A percentile compares a stretch with the other conserved stretches of the same genome.
Conservation (phyloP, 1,140 invertebrate species). For the Penaeus indicus region DNA sequence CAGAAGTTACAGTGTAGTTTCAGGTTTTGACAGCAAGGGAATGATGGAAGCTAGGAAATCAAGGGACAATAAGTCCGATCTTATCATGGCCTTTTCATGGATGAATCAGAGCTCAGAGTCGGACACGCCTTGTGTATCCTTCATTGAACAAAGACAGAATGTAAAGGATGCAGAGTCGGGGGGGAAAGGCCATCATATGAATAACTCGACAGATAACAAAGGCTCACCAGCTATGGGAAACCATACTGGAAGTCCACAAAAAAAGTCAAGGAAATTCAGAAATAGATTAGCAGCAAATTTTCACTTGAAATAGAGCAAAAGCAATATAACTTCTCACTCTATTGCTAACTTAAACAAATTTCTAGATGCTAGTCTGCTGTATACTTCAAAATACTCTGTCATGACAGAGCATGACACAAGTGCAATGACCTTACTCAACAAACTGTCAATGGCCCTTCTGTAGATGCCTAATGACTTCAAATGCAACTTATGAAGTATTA, state of each 20-base stretch:
- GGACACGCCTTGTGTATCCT: slow-evolving; percentile 55
- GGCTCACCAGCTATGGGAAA: background rate
- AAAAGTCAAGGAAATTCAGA: slow-evolving; percentile 53
- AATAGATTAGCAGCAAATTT: slow-evolving; percentile 60
- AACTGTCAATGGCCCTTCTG: no score
- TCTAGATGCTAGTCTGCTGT: no score
- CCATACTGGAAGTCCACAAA: background rate
- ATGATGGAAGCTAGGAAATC: background rate
- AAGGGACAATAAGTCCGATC: slow-evolving; percentile 38
- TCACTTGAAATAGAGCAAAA: slow-evolving; percentile 31
- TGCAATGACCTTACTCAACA: no score
- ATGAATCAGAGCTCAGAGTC: slow-evolving; percentile 50
- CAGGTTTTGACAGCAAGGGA: slow-evolving; percentile 16
- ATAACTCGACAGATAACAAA: slow-evolving; percentile 16
- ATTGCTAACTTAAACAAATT: no score
- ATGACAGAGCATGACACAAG: no score
- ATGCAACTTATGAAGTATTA: no score
- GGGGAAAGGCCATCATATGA: slow-evolving; percentile 17
- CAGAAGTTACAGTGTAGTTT: slow-evolving; percentile 21
- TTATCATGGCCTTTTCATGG: slow-evolving; percentile 57
- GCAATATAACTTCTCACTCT: no score
- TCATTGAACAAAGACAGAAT: slow-evolving; percentile 47
- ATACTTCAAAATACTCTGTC: no score
- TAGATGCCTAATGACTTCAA: no score
- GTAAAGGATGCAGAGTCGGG: slow-evolving; percentile 23